A percentile compares a stretch with the other conserved stretches of the same genome.
Evolutionary conservation across 2,888 invertebrate genomes (phyloP).

Genomic region (Cataglyphis cursor): DNA sequence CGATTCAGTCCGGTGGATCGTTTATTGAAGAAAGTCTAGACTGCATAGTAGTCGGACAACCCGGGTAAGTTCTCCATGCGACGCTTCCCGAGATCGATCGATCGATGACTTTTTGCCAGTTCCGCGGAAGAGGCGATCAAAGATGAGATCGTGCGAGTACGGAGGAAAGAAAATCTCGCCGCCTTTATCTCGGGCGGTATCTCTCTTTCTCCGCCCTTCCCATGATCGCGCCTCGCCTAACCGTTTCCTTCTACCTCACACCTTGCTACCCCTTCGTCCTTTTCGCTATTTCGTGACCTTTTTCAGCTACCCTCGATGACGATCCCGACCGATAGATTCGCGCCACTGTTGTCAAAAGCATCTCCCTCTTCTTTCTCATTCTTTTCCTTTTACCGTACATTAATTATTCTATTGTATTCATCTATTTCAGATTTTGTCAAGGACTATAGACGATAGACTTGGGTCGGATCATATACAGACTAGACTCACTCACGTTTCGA

Average conservation of each 20-base stretch:
- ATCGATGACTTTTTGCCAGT: constrained; percentile 50
- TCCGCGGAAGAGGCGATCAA: constrained; percentile 74
- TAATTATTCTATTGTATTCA: constrained; percentile 47
- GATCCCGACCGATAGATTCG: neutral
- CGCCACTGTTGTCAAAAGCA: constrained; percentile 2
- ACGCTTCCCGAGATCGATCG: constrained; percentile 30
- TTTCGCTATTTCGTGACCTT: neutral
- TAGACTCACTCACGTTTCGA: constrained; percentile 80
- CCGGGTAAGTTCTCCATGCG: constrained; percentile 19
- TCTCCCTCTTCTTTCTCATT: constrained; percentile 11
- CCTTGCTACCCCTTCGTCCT: neutral
- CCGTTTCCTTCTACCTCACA: constrained; percentile 10
- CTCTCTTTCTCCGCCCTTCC: constrained; percentile 45
- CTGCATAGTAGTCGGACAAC: constrained; percentile 26
- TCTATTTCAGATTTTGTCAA: constrained; percentile 69
- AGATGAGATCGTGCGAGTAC: constrained; percentile 73
- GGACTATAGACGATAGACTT: constrained; percentile 77
- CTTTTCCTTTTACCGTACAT: constrained; percentile 52
- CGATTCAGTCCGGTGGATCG: constrained; percentile 26
- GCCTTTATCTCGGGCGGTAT: constrained; percentile 9
- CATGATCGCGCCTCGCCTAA: neutral
- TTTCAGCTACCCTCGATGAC: neutral
- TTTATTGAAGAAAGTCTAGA: constrained; percentile 58
- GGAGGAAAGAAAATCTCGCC: constrained; percentile 73
- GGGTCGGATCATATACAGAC: constrained; percentile 84